Conservation (phyloP, 53 echinoderm and acorn worm species). For the Astropecten irregularis region DNA sequence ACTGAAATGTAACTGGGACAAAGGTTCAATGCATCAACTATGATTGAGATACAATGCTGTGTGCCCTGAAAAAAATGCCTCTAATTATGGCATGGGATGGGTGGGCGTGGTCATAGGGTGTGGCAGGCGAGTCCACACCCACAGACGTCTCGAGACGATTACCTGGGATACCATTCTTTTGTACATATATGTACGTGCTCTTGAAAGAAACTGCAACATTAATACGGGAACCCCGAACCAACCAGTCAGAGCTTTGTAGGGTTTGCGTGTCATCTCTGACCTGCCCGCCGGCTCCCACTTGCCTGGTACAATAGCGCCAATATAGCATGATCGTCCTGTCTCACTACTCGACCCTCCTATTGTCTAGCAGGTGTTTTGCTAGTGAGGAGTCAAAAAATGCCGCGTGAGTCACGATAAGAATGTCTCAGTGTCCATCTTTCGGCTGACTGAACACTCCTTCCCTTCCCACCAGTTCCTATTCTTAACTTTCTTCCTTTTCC, state of each 20-base stretch:
- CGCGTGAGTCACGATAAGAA: too few species aligned
- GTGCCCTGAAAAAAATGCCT: too few species aligned
- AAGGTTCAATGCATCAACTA: too few species aligned
- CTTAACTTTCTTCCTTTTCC: background rate
- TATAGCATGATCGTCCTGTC: background rate
- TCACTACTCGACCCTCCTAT: background rate
- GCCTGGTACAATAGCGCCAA: background rate
- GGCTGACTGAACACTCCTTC: background rate
- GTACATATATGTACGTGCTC: background rate
- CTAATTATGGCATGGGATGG: too few species aligned
- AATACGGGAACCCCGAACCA: too few species aligned
- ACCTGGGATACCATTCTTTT: too few species aligned
- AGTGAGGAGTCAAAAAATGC: constrained; percentile 18
- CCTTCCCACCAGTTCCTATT: background rate
- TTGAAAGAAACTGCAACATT: background rate
- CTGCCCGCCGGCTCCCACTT: constrained; percentile 17
- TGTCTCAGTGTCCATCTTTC: too few species aligned
- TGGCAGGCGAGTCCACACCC: too few species aligned
- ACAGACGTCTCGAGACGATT: too few species aligned
- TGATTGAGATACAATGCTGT: too few species aligned
- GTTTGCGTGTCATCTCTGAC: constrained; percentile 27
- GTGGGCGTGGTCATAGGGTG: too few species aligned
- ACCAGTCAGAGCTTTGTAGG: background rate
- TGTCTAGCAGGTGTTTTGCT: constrained; percentile 17
- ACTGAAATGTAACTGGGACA: too few species aligned